Percentiles rank a stretch among this genome's conserved stretches.
phyloP scores from a whole-genome alignment of 1,140 invertebrate species.

The Diprion similis region DNA sequence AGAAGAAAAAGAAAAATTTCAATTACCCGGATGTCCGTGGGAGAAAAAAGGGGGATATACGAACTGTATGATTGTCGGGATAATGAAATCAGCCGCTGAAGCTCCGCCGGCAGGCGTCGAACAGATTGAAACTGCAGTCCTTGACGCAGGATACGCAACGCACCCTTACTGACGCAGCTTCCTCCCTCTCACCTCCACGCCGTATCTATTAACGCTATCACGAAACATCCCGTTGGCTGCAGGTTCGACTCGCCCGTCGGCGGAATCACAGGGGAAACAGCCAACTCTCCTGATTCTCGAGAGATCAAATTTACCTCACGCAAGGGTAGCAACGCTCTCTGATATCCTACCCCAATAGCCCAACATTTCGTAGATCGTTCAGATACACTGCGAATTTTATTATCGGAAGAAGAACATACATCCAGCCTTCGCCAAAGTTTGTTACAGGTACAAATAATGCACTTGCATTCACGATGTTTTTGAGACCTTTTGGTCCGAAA shows the following conservation, averaged over 20 bases:
- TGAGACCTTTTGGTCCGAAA: no score
- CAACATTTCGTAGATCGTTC: no score
- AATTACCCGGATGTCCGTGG: neutral
- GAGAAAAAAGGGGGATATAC: neutral
- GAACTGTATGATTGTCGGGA: slow-evolving; percentile 5
- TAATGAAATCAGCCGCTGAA: neutral
- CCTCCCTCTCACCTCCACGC: neutral
- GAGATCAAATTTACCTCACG: neutral
- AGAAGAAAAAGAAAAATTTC: neutral
- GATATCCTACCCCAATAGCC: no score
- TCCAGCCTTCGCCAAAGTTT: no score
- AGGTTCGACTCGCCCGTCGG: neutral
- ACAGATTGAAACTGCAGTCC: neutral
- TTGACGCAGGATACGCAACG: neutral
- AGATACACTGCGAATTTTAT: no score
- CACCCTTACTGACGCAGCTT: neutral
- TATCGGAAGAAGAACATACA: no score
- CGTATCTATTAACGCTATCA: slow-evolving; percentile 5
- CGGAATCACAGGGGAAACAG: neutral
- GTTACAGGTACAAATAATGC: no score
- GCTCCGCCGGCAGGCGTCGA: neutral
- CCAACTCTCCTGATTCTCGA: neutral
- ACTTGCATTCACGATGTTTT: no score
- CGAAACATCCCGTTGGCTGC: neutral
- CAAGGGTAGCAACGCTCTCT: neutral